Base-by-base conservation (phyloP, 2,888 invertebrate species). In the Agrotis ipsilon region DNA sequence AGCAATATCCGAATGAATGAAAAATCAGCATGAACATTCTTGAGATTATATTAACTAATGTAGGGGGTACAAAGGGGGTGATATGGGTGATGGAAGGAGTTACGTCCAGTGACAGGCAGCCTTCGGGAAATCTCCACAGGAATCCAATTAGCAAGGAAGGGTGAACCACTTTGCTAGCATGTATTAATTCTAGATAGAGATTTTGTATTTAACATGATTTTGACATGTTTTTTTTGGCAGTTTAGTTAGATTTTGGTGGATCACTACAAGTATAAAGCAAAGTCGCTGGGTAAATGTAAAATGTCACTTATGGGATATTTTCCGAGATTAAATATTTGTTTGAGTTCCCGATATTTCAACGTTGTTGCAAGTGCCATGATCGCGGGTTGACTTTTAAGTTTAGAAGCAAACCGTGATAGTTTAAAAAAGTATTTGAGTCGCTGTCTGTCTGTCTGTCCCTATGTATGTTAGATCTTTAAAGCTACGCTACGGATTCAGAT, bases 71-170 rank as follows among this genome's bases (percentile, higher is more conserved):
- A 13, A 0, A 3, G 2, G 18, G 4, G 19, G 13, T 3, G 14
- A 21, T 48, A 27, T 19, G 24, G 60, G 2, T 18, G 13, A 5
- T 13, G 1, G 51, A 6, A 19, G 27, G n/a, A 14, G 43, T 45
- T 52, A 52, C 18, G 51, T 43, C 54, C 24, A 75, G 59, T 81
- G 83, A 82, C 87, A 82, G 80, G 54, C 67, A 54, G 78, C 83
- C 83, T 81, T 78, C 76, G 80, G 82, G 75, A 85, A 81, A 85
- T 82, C 83, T 81, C 63, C 51, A 59, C 74, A 72, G 83, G 84
- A 88, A 88, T 88, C 81, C 85, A 89, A 89, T 89, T 87, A 86
- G 68, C 48, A 39, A 21, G 39, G 18, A 57, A 62, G 43, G 57
- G 45, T 51, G 60, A 24, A 60, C 13, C 16, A 52, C 21, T n/a